Evolutionary conservation across 2,113 vertebrate species (phyloP), one percentile per base, ranked within the genome.

Genomic region (Rafetus swinhoei): DNA sequence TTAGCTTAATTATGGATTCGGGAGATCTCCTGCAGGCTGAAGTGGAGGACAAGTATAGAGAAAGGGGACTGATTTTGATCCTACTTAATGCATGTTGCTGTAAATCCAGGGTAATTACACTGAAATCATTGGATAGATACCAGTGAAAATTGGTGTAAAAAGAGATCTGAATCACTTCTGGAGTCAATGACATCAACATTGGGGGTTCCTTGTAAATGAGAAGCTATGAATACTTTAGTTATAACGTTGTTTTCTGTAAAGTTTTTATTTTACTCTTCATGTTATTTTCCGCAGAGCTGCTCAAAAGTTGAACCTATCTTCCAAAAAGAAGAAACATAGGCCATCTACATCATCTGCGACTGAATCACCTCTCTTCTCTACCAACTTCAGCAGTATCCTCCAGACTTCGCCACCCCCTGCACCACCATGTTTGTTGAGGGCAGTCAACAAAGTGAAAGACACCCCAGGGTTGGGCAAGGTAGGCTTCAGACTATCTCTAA

Each of bases 391-490:
- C 25, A 98, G 98, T 5, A 99, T 99, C 77, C 98, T 99, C 84
- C 98, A 99, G 96, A 94, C 96, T 27, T 99, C 98, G 1, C 99
- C 99, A 6, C 99, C 99, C 9, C 99, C 99, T 0, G 99, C 99
- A 50, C 99, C 99, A 0, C 99, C 99, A 81, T 99, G 99, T 92
- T 98, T 99, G 80, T 97, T 99, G 85, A 98, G 99, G 54, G 99
- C 99, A 2, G 98, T 99, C 95, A 99, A 98, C 98, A 99, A 99
- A 98, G 99, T 99, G 96, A 99, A 99, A 98, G 99, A 99, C 94
- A 99, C 98, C 2, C 99, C 99, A 1, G 99, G 99, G 69, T 96
- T 99, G 82, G 99, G 99, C 97, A 99, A 99, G 99, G 99, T 99
- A 99, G 84, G 97, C 21, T 1, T 81, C 76, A 39, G 1, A 97